Evolutionary conservation across 2,113 vertebrate species (phyloP).

Genomic region (Pygoscelis antarcticus): DNA sequence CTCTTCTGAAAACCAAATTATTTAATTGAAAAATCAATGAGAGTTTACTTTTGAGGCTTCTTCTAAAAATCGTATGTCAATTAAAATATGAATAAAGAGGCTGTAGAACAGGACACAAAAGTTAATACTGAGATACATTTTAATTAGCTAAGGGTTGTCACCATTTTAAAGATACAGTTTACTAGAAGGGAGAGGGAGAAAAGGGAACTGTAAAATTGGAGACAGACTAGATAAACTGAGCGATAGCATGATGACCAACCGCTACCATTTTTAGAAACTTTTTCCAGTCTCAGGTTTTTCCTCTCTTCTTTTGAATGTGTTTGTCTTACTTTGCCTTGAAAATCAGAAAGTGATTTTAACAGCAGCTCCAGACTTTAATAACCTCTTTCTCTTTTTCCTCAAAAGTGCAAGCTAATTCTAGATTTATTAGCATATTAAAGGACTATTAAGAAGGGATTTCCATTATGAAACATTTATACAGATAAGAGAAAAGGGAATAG

Average conservation of each 20-base stretch:
- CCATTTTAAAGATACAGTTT: neutral
- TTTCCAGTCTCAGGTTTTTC: neutral
- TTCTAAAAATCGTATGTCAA: neutral
- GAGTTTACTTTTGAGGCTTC: neutral
- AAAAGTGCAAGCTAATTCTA: neutral
- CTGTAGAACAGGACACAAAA: neutral
- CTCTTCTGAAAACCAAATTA: neutral
- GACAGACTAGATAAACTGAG: neutral
- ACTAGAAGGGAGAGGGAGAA: neutral
- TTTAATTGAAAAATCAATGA: neutral
- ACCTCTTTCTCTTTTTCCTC: neutral
- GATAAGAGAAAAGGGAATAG: neutral
- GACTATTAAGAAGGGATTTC: neutral
- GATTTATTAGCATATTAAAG: neutral
- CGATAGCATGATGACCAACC: accelerated
- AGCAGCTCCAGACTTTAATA: neutral
- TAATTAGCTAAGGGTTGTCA: neutral
- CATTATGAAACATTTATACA: neutral
- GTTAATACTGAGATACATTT: neutral
- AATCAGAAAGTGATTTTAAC: neutral
- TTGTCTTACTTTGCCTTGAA: neutral
- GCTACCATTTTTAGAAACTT: neutral
- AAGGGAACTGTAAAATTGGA: neutral
- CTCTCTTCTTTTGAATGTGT: neutral
- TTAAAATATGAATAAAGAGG: neutral